phyloP scores from a whole-genome alignment of 2,888 invertebrate genomes.

The Drosophila trichaetosa region DNA sequence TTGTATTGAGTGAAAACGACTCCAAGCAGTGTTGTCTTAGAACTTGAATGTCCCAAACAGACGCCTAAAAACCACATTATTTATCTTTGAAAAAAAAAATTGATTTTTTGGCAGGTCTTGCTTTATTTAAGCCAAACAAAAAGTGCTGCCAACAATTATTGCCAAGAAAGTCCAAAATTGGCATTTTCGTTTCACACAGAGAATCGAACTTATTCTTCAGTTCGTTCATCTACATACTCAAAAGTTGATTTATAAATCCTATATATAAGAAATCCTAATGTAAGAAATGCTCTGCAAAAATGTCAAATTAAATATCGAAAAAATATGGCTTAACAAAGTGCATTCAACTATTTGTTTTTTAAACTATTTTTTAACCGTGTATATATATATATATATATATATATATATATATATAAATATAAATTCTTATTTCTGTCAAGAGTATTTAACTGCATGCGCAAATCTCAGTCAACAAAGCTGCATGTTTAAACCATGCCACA shows the following conservation, averaged over 20 bases:
- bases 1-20: neutral
- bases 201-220: neutral
- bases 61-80: neutral
- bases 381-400: neutral
- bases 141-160: neutral
- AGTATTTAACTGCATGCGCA: constrained; percentile 41
- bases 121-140: neutral
- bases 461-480: constrained; percentile 44
- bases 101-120: neutral
- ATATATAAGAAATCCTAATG: no score
- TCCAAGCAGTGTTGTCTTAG: neutral
- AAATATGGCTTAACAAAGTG: neutral
- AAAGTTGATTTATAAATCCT: neutral
- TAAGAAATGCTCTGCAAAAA: neutral
- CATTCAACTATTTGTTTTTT: neutral
- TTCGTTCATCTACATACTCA: neutral
- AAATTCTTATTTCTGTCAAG: constrained; percentile 6
- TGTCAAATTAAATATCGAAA: neutral
- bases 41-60: neutral
- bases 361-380: neutral
- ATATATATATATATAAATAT: no score
- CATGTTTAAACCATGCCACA: constrained; percentile 28
- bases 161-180: neutral
- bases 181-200: no score
- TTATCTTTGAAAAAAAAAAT: neutral